These are phyloP conservation scores for Poecile montanus DNA, from an alignment of 2,797 vertebrate genomes.

Conservation along the genomic window DNA sequence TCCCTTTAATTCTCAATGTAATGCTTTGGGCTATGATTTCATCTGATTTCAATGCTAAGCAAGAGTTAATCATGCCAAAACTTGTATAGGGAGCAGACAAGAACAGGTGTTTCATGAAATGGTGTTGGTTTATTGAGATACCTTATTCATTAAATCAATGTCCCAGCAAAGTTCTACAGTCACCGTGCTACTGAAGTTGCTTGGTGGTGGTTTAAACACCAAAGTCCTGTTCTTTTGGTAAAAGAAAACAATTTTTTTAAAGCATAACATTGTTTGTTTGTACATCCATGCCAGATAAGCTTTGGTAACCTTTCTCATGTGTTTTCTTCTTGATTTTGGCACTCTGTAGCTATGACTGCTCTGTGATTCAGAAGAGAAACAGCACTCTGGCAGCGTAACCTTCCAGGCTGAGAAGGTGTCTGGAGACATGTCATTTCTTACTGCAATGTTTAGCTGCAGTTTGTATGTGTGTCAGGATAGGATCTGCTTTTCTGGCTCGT, in stretches of 20 bases:
- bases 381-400: neutral
- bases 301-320: neutral
- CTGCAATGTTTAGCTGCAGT: neutral
- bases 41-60: neutral
- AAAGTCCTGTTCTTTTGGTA: neutral
- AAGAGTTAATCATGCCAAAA: neutral
- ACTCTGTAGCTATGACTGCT: neutral
- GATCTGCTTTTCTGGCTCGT: neutral
- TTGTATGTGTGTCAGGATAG: neutral
- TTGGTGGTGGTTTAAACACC: neutral
- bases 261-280: neutral
- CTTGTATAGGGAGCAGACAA: slow-evolving; percentile 9
- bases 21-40: slow-evolving; percentile 10
- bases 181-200: neutral
- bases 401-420: neutral
- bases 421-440: neutral
- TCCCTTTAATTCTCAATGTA: neutral
- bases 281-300: neutral
- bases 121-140: neutral
- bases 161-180: neutral
- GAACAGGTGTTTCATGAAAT: slow-evolving; percentile 42
- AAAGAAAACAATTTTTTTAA: neutral
- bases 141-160: neutral
- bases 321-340: slow-evolving; percentile 1
- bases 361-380: neutral